phyloP scores from a whole-genome alignment of 2,797 vertebrate genomes.

The Arctocebus calabarensis region DNA sequence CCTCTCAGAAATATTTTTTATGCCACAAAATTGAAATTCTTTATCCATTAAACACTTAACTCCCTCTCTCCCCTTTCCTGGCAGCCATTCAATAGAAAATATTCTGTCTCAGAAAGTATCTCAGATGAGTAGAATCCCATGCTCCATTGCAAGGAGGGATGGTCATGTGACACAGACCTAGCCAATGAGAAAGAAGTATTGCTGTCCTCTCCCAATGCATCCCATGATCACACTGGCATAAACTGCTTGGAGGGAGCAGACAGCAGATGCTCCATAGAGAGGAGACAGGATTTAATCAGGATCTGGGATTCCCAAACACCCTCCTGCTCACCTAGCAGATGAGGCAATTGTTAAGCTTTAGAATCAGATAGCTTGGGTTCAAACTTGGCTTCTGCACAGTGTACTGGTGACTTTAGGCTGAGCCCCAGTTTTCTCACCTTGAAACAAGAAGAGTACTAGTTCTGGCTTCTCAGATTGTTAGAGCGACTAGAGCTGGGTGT shows the following conservation, averaged over 20 bases:
- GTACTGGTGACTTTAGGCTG: not conserved
- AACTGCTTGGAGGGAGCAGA: not conserved
- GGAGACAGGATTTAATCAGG: not conserved
- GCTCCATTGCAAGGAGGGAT: not conserved
- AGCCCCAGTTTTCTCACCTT: not conserved
- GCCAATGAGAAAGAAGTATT: not conserved
- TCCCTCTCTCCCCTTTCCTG: not conserved
- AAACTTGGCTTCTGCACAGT: not conserved
- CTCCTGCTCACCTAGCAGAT: not conserved
- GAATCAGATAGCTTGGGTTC: not conserved
- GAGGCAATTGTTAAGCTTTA: not conserved
- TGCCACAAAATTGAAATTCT: not conserved
- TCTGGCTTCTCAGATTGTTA: not conserved
- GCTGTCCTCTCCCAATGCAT: not conserved
- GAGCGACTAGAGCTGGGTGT: too few species aligned
- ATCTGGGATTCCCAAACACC: not conserved
- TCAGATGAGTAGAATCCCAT: not conserved
- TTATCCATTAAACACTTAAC: not conserved
- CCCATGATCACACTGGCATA: not conserved
- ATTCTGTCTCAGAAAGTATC: not conserved
- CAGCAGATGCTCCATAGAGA: not conserved
- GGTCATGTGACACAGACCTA: not conserved
- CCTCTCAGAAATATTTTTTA: not conserved
- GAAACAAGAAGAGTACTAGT: accelerated
- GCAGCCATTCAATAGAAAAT: too few species aligned